Conservation (phyloP, 2,797 vertebrate species). For the Carduelis carduelis region DNA sequence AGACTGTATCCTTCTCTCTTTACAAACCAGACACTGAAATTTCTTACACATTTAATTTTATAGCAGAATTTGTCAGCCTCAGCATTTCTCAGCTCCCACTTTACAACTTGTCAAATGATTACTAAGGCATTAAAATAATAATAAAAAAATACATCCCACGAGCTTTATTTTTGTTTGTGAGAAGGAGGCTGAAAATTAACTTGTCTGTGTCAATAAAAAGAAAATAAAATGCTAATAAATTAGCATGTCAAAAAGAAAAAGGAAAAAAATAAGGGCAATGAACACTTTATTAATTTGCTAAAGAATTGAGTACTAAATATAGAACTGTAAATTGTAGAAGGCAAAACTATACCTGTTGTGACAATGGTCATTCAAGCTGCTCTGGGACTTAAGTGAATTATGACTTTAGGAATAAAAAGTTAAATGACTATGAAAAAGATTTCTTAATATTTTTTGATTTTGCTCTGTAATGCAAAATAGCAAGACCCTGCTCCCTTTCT, state of each 20-base stretch:
- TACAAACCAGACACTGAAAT: not conserved
- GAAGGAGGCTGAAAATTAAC: not conserved
- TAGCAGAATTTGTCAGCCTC: not conserved
- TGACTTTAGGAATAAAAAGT: not conserved
- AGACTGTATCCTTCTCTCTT: not conserved
- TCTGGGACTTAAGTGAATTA: not conserved
- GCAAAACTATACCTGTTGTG: not conserved
- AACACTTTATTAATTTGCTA: not conserved
- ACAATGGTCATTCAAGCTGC: not conserved
- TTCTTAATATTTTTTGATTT: not conserved
- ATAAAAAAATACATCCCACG: not conserved
- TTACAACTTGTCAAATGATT: constrained; percentile 3
- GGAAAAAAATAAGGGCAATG: not conserved
- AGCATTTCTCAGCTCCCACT: constrained; percentile 9
- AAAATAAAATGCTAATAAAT: not conserved
- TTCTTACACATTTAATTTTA: constrained; percentile 36
- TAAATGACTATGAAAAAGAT: not conserved
- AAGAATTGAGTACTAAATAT: not conserved
- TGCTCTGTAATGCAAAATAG: not conserved
- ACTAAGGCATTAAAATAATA: not conserved
- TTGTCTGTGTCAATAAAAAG: not conserved
- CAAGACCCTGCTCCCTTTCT: not conserved
- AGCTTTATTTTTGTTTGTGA: not conserved
- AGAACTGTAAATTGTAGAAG: not conserved
- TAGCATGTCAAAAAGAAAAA: not conserved